A percentile compares a stretch with the other conserved stretches of the same genome.
Conservation (phyloP, 2,888 invertebrate genomes). For the Microctonus aethiopoides region DNA sequence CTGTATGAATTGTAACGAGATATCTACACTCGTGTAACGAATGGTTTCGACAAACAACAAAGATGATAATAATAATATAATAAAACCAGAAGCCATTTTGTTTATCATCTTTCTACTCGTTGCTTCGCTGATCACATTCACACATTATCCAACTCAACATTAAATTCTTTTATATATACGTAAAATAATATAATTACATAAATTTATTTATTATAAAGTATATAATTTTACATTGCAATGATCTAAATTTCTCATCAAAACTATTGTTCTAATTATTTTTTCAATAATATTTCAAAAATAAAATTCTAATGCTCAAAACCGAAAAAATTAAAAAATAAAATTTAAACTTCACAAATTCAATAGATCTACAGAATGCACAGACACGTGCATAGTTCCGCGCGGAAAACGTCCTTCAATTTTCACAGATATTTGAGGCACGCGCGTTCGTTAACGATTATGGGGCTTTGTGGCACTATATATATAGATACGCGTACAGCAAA, state of each 20-base stretch:
- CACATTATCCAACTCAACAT: not conserved
- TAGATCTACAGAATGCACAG: constrained; percentile 17
- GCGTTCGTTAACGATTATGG: constrained; percentile 50
- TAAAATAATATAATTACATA: too few relatives aligned
- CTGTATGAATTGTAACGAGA: not conserved
- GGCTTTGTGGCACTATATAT: not conserved
- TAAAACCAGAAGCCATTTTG: constrained; percentile 5
- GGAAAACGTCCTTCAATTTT: constrained; percentile 36
- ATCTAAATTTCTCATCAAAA: too few relatives aligned
- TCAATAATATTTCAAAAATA: too few relatives aligned
- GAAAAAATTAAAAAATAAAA: constrained; percentile 10
- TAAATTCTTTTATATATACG: too few relatives aligned
- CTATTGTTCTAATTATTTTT: too few relatives aligned
- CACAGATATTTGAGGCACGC: constrained; percentile 50
- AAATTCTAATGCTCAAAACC: not conserved
- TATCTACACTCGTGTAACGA: not conserved
- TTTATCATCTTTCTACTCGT: not conserved
- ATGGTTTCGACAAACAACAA: constrained; percentile 13
- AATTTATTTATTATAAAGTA: too few relatives aligned
- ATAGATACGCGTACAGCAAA: not conserved
- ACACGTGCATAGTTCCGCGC: constrained; percentile 29
- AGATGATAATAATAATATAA: constrained; percentile 12
- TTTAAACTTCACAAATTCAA: constrained; percentile 13
- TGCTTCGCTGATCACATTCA: constrained; percentile 30
- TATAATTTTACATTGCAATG: too few relatives aligned